Conservation (phyloP, 2,113 vertebrate species). For the Catharus minimus region DNA sequence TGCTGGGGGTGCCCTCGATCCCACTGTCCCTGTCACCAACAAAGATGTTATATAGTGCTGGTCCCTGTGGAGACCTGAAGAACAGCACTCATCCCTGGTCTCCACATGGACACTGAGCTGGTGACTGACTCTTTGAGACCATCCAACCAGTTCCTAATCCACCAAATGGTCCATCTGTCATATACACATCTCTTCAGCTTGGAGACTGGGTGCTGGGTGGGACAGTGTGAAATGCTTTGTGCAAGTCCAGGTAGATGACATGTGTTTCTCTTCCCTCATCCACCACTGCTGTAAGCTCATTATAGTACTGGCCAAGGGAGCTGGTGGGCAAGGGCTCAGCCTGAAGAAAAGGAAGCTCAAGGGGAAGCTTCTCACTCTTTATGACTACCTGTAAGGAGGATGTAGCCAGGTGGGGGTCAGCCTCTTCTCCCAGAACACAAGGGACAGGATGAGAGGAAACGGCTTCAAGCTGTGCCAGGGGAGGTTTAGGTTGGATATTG, state of each 20-base stretch:
- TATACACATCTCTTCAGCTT: neutral
- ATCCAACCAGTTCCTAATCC: neutral
- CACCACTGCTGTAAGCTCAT: neutral
- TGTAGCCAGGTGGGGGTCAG: fast-evolving
- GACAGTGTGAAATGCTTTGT: neutral
- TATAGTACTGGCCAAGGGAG: neutral
- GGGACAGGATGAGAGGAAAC: neutral
- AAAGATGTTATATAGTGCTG: neutral
- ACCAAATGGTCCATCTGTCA: neutral
- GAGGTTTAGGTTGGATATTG: neutral
- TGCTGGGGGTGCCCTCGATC: neutral
- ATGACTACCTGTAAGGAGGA: neutral
- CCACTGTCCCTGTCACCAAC: neutral
- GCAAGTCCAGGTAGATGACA: neutral
- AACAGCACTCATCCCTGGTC: neutral
- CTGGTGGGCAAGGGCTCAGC: neutral
- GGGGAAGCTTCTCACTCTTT: neutral
- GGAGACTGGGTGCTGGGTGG: neutral
- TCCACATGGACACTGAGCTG: neutral
- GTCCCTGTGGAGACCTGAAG: neutral
- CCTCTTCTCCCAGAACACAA: neutral
- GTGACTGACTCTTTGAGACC: neutral
- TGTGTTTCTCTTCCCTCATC: neutral
- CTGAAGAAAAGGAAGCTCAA: neutral
- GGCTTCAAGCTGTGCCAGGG: neutral